Evolutionary conservation across 2,888 invertebrate genomes (phyloP).

Genomic region (Pheosia gnoma): DNA sequence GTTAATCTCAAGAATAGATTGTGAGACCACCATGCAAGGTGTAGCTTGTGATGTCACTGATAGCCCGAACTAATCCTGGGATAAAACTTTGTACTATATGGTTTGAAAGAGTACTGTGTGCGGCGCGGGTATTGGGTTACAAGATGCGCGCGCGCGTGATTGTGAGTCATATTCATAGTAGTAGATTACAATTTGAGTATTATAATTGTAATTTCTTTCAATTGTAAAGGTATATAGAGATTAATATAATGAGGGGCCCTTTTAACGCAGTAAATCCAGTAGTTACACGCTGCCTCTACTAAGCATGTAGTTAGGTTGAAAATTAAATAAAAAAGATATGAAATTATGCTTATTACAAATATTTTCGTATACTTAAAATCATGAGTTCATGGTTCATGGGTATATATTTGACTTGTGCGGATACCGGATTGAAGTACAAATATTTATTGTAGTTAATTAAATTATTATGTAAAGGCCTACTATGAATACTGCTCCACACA

Average conservation of each 20-base stretch:
- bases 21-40: neutral
- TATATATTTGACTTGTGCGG: too few relatives aligned
- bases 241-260: too few relatives aligned
- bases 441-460: neutral
- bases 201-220: too few relatives aligned
- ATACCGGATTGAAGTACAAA: too few relatives aligned
- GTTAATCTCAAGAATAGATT: neutral
- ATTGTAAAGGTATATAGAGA: neutral
- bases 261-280: too few relatives aligned
- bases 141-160: slow-evolving; percentile 32
- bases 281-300: too few relatives aligned
- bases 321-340: too few relatives aligned
- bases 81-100: slow-evolving; percentile 16
- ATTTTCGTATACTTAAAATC: too few relatives aligned
- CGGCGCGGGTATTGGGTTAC: slow-evolving; percentile 43
- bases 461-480: neutral
- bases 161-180: slow-evolving; percentile 36
- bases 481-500: slow-evolving; percentile 38
- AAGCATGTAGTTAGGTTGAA: too few relatives aligned
- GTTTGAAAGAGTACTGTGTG: slow-evolving; percentile 38
- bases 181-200: too few relatives aligned
- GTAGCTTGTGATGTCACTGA: slow-evolving; percentile 27
- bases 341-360: too few relatives aligned
- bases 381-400: too few relatives aligned
- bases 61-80: slow-evolving; percentile 19